phyloP scores from a whole-genome alignment of 2,113 vertebrate species.

The Apistogramma diplotaenia region DNA sequence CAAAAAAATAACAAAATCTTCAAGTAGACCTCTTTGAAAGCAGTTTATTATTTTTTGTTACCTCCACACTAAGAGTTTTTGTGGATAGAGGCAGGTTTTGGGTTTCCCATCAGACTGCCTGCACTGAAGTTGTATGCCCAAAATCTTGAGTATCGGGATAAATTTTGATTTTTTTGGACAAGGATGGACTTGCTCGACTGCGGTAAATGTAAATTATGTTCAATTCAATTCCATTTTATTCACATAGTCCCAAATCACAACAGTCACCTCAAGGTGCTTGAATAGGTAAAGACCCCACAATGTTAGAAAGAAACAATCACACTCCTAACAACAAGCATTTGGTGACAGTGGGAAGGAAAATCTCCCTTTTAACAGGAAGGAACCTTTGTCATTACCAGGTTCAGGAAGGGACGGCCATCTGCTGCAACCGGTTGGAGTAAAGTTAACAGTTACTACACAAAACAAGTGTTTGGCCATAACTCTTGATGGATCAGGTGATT shows the following conservation, averaged over 20 bases:
- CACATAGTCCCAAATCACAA: no score
- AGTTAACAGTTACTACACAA: background rate
- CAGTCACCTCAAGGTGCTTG: no score
- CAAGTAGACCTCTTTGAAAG: slow-evolving; percentile 2
- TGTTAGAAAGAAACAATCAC: no score
- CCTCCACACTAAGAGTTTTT: background rate
- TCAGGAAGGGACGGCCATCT: no score
- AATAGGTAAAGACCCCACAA: no score
- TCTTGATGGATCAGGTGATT: no score
- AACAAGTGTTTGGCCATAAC: background rate
- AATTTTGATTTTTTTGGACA: background rate
- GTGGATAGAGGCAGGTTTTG: background rate
- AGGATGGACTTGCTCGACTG: background rate
- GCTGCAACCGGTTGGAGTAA: no score
- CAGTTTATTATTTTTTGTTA: background rate
- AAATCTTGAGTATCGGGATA: background rate
- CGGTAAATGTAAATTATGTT: background rate
- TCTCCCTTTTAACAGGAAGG: no score
- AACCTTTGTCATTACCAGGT: no score
- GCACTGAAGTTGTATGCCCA: background rate
- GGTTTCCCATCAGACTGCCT: background rate
- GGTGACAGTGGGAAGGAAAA: no score
- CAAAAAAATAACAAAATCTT: background rate
- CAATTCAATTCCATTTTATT: no score
- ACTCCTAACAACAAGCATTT: no score